Evolutionary conservation across 2,888 invertebrate species (phyloP), one percentile per base, ranked within the genome.

Genomic region (Temnothorax rugatulus): DNA sequence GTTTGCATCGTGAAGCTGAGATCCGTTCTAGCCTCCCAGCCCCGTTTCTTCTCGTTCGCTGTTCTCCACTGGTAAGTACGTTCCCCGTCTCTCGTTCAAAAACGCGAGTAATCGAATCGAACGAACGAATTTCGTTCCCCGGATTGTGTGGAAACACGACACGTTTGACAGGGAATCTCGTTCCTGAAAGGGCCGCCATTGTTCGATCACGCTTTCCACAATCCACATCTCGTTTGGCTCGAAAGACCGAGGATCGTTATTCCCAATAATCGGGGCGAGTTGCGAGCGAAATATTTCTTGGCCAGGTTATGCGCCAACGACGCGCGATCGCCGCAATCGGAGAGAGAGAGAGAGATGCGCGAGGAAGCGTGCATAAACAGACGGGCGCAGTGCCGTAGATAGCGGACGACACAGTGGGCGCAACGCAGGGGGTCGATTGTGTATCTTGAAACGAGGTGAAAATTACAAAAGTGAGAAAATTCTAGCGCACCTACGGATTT

Each of bases 181-280:
- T 64, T 47, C 34, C 34, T 74, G 69, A 29, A 69, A 38, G 64
- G 38, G 64, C 83, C 81, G 90, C 90, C 90, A 90, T 90, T 89
- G 86, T 13, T 44, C 47, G 38, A 44, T 47, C 34, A 18, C 13
- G 18, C 7, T 61, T 73, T 38, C 13, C 47, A 13, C 29, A 15
- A 29, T 66, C n/a, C 41, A 29, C 21, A 8, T 59, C 21, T 8
- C 13, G 25, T 18, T 59, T 34, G 13, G 2, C 34, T 81, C 5
- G 18, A 38, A 50, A 38, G 1, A 41, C 7, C 1, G 15, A 21
- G 38, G 34, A 61, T 61, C 15, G 34, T 8, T 71, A 4, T 21
- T 71, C 7, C 15, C n/a, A 3, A 7, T 5, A 34, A 79, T 34
- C 7, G 2, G 4, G 11, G 11, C 7, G 15, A 15, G 5, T 0